Conservation (phyloP, 1,140 invertebrate genomes). For the Drosophila malerkotliana region DNA sequence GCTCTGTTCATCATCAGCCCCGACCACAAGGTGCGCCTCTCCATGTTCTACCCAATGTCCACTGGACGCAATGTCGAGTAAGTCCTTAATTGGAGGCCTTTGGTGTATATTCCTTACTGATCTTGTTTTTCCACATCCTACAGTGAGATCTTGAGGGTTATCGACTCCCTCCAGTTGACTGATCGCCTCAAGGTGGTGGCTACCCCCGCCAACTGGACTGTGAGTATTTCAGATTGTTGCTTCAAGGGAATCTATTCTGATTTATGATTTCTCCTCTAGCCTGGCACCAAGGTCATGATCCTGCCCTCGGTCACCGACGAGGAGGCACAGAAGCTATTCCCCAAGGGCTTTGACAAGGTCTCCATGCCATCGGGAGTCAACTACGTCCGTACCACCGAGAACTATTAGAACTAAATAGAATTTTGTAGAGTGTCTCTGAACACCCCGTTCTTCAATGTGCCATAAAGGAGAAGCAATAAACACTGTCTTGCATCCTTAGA, state of each 20-base stretch:
- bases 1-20: slow-evolving; percentile 95
- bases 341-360: slow-evolving; percentile 88
- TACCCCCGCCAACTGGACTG: slow-evolving; percentile 95
- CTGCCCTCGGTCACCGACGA: slow-evolving; percentile 89
- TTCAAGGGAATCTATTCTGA: slow-evolving; percentile 80
- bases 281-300: slow-evolving; percentile 93
- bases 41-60: slow-evolving; percentile 95
- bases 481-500: background rate
- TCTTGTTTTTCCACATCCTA: slow-evolving; percentile 39
- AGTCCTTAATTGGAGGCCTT: slow-evolving; percentile 79
- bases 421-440: background rate
- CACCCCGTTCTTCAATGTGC: slow-evolving; percentile 3
- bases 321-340: slow-evolving; percentile 89
- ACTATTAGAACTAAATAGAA: background rate
- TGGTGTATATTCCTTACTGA: background rate
- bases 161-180: slow-evolving; percentile 95
- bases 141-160: slow-evolving; percentile 94
- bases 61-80: slow-evolving; percentile 96
- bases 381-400: slow-evolving; percentile 84
- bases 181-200: slow-evolving; percentile 89
- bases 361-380: slow-evolving; percentile 91
- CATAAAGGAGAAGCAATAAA: background rate
- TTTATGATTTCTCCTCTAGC: slow-evolving; percentile 83
- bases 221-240: slow-evolving; percentile 84
- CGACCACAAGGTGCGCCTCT: slow-evolving; percentile 91